Percentiles rank a stretch among this genome's conserved stretches.
Evolutionary conservation across 2,888 invertebrate species (phyloP).

Genomic region (Sphaeridia pumilis): DNA sequence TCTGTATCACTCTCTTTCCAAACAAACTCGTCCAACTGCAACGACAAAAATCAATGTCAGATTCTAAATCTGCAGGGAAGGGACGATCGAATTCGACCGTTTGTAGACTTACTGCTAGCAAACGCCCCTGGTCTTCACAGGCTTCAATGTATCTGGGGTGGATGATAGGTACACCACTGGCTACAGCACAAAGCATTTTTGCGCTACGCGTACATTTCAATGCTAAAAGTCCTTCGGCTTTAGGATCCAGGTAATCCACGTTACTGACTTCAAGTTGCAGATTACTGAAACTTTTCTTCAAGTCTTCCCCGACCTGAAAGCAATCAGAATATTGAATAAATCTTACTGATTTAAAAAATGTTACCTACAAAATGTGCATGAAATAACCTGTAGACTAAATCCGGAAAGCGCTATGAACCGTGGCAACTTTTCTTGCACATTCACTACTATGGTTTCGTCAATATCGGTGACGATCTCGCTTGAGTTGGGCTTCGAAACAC

Average conservation of each 20-base stretch:
- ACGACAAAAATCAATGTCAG: too few species aligned
- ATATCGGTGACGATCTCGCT: not conserved
- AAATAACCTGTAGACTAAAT: too few species aligned
- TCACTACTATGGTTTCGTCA: too few species aligned
- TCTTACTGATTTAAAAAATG: too few species aligned
- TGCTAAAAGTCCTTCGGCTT: conserved; percentile 65
- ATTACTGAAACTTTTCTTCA: conserved; percentile 43
- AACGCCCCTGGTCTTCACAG: conserved; percentile 49
- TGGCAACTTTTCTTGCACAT: too few species aligned
- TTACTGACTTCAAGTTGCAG: conserved; percentile 56
- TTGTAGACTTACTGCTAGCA: too few species aligned
- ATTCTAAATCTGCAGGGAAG: too few species aligned
- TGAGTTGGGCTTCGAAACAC: not conserved
- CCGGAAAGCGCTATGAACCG: too few species aligned
- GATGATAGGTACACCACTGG: conserved; percentile 60
- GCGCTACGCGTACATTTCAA: conserved; percentile 62
- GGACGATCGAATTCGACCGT: too few species aligned
- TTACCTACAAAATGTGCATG: too few species aligned
- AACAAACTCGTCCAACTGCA: conserved; percentile 16
- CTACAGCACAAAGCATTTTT: conserved; percentile 73
- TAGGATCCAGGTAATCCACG: conserved; percentile 48
- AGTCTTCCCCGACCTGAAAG: not conserved
- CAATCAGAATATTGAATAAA: too few species aligned
- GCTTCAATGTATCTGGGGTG: conserved; percentile 63
- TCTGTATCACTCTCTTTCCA: too few species aligned